A percentile compares a stretch with the other conserved stretches of the same genome.
Conservation (phyloP, 2,113 vertebrate species). For the Ibidorhyncha struthersii region DNA sequence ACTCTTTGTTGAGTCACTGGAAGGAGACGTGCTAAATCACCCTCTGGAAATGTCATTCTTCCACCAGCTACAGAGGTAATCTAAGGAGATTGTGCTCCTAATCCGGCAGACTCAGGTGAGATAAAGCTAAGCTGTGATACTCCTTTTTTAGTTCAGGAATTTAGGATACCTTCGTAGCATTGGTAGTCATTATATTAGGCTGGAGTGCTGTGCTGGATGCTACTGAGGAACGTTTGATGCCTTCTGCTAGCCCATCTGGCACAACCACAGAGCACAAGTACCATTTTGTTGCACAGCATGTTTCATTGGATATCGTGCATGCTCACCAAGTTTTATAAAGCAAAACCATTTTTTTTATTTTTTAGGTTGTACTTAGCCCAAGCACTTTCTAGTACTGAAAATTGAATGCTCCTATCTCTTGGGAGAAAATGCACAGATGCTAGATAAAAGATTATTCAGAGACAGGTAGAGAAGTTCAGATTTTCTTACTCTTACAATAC, state of each 20-base stretch:
- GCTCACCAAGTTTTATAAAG: background rate
- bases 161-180: background rate
- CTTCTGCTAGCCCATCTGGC: background rate
- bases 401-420: background rate
- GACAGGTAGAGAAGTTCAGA: conserved; percentile 15
- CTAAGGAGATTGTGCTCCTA: background rate
- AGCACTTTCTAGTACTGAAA: background rate
- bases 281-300: background rate
- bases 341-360: background rate
- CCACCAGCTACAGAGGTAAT: background rate
- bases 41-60: background rate
- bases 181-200: background rate
- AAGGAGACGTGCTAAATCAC: background rate
- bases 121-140: background rate
- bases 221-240: background rate
- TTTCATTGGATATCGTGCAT: background rate
- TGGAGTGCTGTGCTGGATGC: background rate
- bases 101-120: background rate
- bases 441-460: conserved; percentile 32
- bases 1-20: background rate
- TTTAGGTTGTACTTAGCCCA: background rate
- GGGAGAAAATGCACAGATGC: background rate
- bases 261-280: background rate
- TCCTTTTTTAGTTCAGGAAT: background rate
- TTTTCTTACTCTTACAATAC: background rate